phyloP scores from a whole-genome alignment of 2,113 vertebrate species.

The Eira barbara region DNA sequence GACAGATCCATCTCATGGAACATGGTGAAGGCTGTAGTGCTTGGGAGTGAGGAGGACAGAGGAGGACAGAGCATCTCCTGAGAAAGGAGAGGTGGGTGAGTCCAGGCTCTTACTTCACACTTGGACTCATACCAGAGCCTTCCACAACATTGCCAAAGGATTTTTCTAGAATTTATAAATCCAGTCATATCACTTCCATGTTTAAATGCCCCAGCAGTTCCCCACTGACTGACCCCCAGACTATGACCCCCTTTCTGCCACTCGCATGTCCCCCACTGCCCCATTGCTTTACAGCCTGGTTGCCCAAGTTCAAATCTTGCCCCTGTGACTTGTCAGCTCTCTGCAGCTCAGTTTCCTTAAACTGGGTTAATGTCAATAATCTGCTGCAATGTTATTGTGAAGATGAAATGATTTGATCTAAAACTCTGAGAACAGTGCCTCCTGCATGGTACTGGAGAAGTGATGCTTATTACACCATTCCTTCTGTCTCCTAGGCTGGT shows the following conservation, averaged over 20 bases:
- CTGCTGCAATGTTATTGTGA: not conserved
- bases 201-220: not conserved
- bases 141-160: too few relatives aligned
- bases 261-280: rapidly evolving
- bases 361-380: not conserved
- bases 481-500: not conserved
- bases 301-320: not conserved
- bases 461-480: rapidly evolving
- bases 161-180: not conserved
- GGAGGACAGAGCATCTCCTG: not conserved
- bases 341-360: not conserved
- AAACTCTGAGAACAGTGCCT: not conserved
- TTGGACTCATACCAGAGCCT: not conserved
- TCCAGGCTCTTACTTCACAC: not conserved
- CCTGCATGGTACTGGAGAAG: rapidly evolving
- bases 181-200: not conserved
- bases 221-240: not conserved
- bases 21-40: not conserved
- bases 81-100: not conserved
- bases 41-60: not conserved
- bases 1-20: not conserved
- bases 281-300: not conserved
- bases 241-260: too few relatives aligned
- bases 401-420: not conserved
- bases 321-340: not conserved